Percentiles rank a stretch among this genome's conserved stretches.
Conservation (phyloP, 2,888 invertebrate species). For the Thereva unica region DNA sequence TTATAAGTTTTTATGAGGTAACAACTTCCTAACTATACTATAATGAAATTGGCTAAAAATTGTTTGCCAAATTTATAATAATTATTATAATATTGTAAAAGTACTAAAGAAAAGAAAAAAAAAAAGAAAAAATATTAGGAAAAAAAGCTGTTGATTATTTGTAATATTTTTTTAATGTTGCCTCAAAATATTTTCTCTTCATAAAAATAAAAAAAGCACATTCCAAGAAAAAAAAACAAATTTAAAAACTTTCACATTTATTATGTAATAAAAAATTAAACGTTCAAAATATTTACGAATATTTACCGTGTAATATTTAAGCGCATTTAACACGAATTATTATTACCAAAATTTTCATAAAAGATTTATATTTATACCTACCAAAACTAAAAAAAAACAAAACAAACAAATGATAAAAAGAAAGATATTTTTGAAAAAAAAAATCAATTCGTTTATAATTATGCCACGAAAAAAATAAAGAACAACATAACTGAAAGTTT, state of each 20-base stretch:
- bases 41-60: too few relatives aligned
- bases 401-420: neutral
- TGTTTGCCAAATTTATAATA: too few relatives aligned
- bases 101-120: too few relatives aligned
- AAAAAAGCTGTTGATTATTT: too few relatives aligned
- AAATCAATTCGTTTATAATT: slow-evolving; percentile 15
- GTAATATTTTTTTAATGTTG: too few relatives aligned
- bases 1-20: too few relatives aligned
- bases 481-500: too few relatives aligned
- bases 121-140: too few relatives aligned
- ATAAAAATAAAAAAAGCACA: neutral
- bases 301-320: slow-evolving; percentile 16
- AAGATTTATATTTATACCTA: slow-evolving; percentile 28
- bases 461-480: too few relatives aligned
- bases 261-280: slow-evolving; percentile 16
- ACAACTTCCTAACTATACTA: too few relatives aligned
- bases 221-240: slow-evolving; percentile 7
- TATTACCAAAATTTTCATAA: slow-evolving; percentile 20
- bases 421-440: neutral
- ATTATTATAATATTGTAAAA: too few relatives aligned
- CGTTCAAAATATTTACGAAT: slow-evolving; percentile 25
- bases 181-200: too few relatives aligned
- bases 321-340: slow-evolving; percentile 17
- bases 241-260: slow-evolving; percentile 21
- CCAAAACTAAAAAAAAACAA: slow-evolving; percentile 21